Evolutionary conservation across 1,140 invertebrate species (phyloP).

Genomic region (Ylistrum balloti): DNA sequence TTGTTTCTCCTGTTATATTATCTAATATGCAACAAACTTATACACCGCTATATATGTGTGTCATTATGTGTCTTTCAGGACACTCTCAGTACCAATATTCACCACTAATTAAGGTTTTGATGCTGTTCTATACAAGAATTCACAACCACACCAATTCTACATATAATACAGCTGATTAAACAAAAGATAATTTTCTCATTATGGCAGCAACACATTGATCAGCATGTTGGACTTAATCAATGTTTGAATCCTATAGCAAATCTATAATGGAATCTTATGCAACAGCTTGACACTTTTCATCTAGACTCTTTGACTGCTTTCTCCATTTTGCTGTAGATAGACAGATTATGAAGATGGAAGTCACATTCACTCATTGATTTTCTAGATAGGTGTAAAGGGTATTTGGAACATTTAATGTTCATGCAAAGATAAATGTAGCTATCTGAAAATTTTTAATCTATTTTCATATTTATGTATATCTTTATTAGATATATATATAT

Average conservation of each 20-base stretch:
- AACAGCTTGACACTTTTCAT: neutral
- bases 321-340: neutral
- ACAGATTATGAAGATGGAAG: neutral
- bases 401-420: too few relatives aligned
- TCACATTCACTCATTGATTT: neutral
- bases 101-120: too few relatives aligned
- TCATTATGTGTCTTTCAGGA: too few relatives aligned
- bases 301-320: neutral
- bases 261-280: conserved; percentile 5
- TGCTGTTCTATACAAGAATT: neutral
- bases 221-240: neutral
- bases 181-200: conserved; percentile 12
- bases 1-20: too few relatives aligned
- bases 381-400: neutral
- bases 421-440: too few relatives aligned
- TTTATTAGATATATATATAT: too few relatives aligned
- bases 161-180: neutral
- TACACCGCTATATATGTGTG: too few relatives aligned
- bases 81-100: too few relatives aligned
- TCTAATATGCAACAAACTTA: too few relatives aligned
- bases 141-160: neutral
- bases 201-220: neutral
- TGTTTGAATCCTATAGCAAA: conserved; percentile 29
- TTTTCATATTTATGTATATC: too few relatives aligned
- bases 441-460: too few relatives aligned